These are phyloP conservation scores for Aleiodes leptofemur DNA, from an alignment of 2,888 invertebrate species.

Conservation along the genomic window DNA sequence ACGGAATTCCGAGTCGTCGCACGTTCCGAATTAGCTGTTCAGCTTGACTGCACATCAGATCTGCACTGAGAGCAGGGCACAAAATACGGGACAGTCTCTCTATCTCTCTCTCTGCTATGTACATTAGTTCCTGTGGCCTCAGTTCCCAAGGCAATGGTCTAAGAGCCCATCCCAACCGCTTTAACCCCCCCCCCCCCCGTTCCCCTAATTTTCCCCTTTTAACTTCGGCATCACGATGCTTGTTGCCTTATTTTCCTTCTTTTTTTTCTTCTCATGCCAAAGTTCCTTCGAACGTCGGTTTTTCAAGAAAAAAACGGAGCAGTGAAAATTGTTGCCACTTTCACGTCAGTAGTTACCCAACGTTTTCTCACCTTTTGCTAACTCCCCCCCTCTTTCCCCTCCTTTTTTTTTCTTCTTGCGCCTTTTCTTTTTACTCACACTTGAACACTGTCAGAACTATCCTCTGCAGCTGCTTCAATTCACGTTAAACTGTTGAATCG, in stretches of 20 bases:
- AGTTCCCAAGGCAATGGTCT: constrained; percentile 12
- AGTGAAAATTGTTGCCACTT: constrained; percentile 14
- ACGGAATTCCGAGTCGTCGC: constrained; percentile 70
- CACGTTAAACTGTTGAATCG: neutral
- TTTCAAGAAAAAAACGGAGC: constrained; percentile 15
- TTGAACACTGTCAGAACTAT: constrained; percentile 41
- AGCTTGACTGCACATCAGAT: constrained; percentile 69
- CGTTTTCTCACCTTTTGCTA: constrained; percentile 19
- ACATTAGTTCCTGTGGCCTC: constrained; percentile 9
- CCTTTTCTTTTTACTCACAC: too few relatives aligned
- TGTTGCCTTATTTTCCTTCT: constrained; percentile 13
- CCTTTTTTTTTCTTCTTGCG: too few relatives aligned
- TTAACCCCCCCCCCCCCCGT: constrained; percentile 1
- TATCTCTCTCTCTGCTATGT: neutral
- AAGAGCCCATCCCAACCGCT: constrained; percentile 34
- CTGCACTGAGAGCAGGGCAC: constrained; percentile 61
- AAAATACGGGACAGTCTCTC: constrained; percentile 39
- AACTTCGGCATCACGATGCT: constrained; percentile 9
- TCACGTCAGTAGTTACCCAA: constrained; percentile 18
- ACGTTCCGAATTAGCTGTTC: constrained; percentile 74
- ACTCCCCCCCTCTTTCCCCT: too few relatives aligned
- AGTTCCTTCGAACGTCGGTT: constrained; percentile 3
- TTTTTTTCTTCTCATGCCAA: constrained; percentile 28
- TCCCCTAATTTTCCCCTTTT: neutral
- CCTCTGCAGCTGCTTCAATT: constrained; percentile 14